phyloP scores from a whole-genome alignment of 2,797 vertebrate genomes.

The Enteromius afrohamiltoni region DNA sequence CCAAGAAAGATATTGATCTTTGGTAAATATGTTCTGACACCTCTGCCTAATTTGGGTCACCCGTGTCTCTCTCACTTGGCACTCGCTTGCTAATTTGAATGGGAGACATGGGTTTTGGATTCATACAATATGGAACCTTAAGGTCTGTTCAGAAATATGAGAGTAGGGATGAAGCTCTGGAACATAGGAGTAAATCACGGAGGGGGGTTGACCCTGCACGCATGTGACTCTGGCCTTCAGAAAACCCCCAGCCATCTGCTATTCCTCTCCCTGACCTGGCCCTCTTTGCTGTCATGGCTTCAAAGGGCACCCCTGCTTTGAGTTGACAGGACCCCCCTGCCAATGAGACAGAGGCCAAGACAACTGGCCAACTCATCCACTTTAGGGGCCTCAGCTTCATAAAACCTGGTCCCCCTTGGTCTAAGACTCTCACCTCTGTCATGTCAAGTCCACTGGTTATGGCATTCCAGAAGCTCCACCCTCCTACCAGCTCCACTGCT shows the following conservation, averaged over 20 bases:
- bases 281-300: constrained; percentile 68
- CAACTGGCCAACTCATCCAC: constrained; percentile 40
- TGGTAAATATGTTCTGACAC: constrained; percentile 35
- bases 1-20: constrained; percentile 13
- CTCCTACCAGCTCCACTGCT: not conserved
- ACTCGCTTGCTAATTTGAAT: not conserved
- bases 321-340: constrained; percentile 69
- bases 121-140: constrained; percentile 44
- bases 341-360: constrained; percentile 54
- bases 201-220: constrained; percentile 56
- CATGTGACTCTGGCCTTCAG: constrained; percentile 66
- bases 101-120: constrained; percentile 38
- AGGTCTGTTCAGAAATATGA: constrained; percentile 64
- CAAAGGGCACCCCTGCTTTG: constrained; percentile 66
- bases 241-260: constrained; percentile 62
- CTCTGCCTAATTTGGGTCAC: constrained; percentile 38
- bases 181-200: constrained; percentile 70
- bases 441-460: constrained; percentile 36
- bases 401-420: not conserved
- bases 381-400: constrained; percentile 17
- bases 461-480: constrained; percentile 8
- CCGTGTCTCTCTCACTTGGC: not conserved
- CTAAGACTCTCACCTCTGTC: constrained; percentile 27
- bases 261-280: constrained; percentile 68
- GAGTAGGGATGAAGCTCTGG: constrained; percentile 64